Conservation (phyloP, 2,797 vertebrate genomes). For the Peromyscus attwateri region DNA sequence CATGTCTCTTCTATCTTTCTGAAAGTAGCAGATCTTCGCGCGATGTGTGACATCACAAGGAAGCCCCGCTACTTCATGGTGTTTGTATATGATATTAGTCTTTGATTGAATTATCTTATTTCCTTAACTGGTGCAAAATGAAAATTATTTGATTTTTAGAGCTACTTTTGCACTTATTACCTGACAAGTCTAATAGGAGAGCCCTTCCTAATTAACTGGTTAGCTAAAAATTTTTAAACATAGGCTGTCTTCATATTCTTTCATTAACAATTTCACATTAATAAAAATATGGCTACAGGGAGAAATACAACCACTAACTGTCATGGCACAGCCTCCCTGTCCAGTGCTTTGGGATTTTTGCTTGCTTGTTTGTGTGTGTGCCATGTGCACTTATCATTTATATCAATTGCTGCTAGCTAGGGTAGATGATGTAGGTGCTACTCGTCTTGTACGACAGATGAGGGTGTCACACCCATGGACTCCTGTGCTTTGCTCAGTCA, state of each 20-base stretch:
- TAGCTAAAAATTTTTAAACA: not conserved
- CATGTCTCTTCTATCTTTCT: not conserved
- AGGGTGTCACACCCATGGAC: not conserved
- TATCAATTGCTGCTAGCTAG: not conserved
- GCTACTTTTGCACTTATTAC: not conserved
- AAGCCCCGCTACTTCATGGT: not conserved
- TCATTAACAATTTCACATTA: constrained; percentile 18
- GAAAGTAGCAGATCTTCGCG: not conserved
- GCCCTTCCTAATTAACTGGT: not conserved
- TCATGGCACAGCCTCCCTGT: not conserved
- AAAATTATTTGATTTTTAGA: constrained; percentile 3
- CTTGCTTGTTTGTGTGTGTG: not conserved
- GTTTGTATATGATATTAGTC: not conserved
- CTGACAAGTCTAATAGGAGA: constrained; percentile 46
- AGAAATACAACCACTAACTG: not conserved
- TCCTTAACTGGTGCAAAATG: not conserved
- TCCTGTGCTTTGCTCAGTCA: not conserved
- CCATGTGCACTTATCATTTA: not conserved
- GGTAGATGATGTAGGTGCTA: not conserved
- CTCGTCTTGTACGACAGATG: too few species aligned
- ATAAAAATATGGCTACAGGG: not conserved
- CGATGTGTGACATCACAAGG: not conserved
- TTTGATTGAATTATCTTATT: constrained; percentile 27
- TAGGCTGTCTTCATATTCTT: not conserved
- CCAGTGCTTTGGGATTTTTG: not conserved